A percentile compares a stretch with the other conserved stretches of the same genome.
phyloP scores from a whole-genome alignment of 2,797 vertebrate genomes.

The Phalanger gymnotis region DNA sequence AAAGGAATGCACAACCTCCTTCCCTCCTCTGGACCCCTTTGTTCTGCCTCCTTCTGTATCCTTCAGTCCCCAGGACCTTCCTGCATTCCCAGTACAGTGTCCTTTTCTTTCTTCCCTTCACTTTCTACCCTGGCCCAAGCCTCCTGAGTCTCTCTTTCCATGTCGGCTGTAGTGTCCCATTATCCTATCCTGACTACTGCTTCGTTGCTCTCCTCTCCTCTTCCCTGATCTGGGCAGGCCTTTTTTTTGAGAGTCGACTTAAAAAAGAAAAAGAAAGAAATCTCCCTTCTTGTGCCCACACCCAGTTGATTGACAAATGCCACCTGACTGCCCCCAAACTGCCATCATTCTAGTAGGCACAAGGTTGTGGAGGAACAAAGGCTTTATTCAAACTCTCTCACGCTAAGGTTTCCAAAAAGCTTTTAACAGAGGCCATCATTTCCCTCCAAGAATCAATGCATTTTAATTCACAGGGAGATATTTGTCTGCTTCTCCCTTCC shows the following conservation, averaged over 20 bases:
- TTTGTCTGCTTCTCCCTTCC: conserved; percentile 81
- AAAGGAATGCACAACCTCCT: not conserved
- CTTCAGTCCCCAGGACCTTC: not conserved
- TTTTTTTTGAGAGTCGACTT: not conserved
- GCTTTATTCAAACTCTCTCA: conserved; percentile 66
- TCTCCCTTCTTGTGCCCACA: not conserved
- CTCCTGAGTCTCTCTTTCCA: conserved; percentile 1
- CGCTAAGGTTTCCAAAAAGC: conserved; percentile 77
- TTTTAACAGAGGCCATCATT: conserved; percentile 82
- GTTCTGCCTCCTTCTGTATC: not conserved
- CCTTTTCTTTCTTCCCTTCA: conserved; percentile 19
- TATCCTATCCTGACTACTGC: not conserved
- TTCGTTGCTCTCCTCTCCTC: not conserved
- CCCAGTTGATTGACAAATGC: not conserved
- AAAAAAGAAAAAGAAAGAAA: not conserved
- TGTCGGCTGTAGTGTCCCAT: not conserved
- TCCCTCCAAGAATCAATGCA: conserved; percentile 84
- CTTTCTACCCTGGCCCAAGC: not conserved
- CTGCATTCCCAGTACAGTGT: conserved; percentile 2
- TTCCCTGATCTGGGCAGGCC: not conserved
- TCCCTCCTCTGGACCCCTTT: not conserved
- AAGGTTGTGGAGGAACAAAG: conserved; percentile 58
- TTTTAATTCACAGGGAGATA: conserved; percentile 85
- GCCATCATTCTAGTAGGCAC: not conserved
- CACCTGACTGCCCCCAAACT: conserved; percentile 39